Percentiles rank a stretch among this genome's conserved stretches.
phyloP scores from a whole-genome alignment of 1,140 invertebrate species.

The Microplitis demolitor region DNA sequence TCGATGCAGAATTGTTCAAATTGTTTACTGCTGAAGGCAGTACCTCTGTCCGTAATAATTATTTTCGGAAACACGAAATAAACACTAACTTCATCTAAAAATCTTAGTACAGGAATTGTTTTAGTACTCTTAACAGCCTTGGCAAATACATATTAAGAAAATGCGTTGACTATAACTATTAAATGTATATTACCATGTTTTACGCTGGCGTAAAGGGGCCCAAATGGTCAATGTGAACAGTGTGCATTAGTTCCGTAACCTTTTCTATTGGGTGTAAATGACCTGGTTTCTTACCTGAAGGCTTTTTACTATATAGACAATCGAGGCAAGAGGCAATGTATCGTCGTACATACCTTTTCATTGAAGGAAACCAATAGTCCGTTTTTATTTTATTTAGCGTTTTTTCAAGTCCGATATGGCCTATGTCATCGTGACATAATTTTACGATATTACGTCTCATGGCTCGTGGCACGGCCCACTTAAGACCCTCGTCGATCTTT shows the following conservation, averaged over 20 bases:
- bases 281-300: conserved; percentile 16
- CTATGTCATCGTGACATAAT: conserved; percentile 44
- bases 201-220: no score
- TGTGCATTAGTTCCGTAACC: no score
- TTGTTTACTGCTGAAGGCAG: conserved; percentile 31
- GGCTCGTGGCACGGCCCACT: no score
- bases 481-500: background rate
- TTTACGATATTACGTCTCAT: conserved; percentile 32
- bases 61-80: conserved; percentile 36
- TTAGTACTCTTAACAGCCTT: no score
- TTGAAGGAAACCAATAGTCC: conserved; percentile 37
- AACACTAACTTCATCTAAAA: background rate
- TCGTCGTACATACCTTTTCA: conserved; percentile 25
- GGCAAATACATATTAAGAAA: no score
- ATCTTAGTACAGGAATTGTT: no score
- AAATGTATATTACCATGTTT: no score
- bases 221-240: no score
- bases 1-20: conserved; percentile 35
- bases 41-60: conserved; percentile 46
- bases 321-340: conserved; percentile 26
- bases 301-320: conserved; percentile 21
- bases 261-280: conserved; percentile 19
- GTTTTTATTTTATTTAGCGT: conserved; percentile 30
- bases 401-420: conserved; percentile 41
- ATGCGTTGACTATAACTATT: no score